phyloP scores from a whole-genome alignment of 2,888 invertebrate genomes.

The Eulithis testata region DNA sequence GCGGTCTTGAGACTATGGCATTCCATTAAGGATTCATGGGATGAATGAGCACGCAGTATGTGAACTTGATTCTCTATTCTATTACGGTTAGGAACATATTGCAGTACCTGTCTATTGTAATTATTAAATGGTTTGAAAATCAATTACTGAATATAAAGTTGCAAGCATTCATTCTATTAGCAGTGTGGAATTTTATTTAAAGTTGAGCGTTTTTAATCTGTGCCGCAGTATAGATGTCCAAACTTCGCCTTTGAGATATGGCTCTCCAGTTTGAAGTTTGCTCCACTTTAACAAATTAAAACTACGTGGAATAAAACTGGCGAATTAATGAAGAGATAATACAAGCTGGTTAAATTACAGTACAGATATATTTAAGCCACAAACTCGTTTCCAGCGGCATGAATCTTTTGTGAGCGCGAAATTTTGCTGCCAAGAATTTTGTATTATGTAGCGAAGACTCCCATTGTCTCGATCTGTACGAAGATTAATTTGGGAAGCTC shows the following conservation, averaged over 20 bases:
- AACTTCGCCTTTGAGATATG: slow-evolving; percentile 25
- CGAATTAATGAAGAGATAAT: slow-evolving; percentile 23
- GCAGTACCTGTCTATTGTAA: too few species aligned
- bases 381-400: slow-evolving; percentile 53
- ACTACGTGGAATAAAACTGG: slow-evolving; percentile 14
- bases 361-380: slow-evolving; percentile 39
- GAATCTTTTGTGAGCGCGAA: slow-evolving; percentile 61
- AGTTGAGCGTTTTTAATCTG: slow-evolving; percentile 27
- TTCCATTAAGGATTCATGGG: slow-evolving; percentile 38
- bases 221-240: slow-evolving; percentile 13
- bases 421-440: slow-evolving; percentile 63
- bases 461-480: slow-evolving; percentile 75
- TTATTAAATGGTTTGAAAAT: too few species aligned
- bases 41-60: slow-evolving; percentile 33
- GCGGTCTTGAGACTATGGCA: slow-evolving; percentile 38
- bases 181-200: too few species aligned
- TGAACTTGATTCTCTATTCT: slow-evolving; percentile 2
- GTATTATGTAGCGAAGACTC: slow-evolving; percentile 70
- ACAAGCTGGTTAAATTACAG: slow-evolving; percentile 27
- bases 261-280: slow-evolving; percentile 20
- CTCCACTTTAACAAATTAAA: slow-evolving; percentile 18
- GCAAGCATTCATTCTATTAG: slow-evolving; percentile 6
- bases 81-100: background rate
- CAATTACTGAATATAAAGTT: background rate
- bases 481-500: slow-evolving; percentile 77